Evolutionary conservation across 2,797 vertebrate genomes (phyloP).

Genomic region (Pterois miles): DNA sequence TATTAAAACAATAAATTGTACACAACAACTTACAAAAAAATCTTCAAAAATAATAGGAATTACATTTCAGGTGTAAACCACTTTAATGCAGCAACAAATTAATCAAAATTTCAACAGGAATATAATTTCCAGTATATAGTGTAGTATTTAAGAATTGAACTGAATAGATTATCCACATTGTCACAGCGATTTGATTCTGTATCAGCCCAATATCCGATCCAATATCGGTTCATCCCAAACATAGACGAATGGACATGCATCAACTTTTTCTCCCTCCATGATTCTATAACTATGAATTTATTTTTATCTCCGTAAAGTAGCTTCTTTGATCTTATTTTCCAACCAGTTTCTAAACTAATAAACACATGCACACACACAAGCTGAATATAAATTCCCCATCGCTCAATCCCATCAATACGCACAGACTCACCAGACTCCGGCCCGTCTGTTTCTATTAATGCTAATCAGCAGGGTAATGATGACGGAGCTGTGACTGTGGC

Average conservation of each 20-base stretch:
- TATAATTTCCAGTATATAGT: background rate
- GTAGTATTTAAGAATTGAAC: background rate
- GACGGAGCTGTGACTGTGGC: constrained; percentile 68
- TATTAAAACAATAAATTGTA: too few relatives aligned
- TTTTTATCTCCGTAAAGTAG: background rate
- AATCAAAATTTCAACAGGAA: background rate
- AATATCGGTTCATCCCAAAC: background rate
- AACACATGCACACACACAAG: constrained; percentile 9
- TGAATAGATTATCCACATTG: background rate
- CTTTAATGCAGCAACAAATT: background rate
- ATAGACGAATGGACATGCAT: background rate
- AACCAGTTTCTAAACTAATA: constrained; percentile 30
- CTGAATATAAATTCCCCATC: constrained; percentile 22
- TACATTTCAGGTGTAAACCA: background rate
- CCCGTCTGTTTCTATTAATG: constrained; percentile 74
- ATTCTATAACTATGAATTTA: background rate
- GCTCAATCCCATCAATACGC: constrained; percentile 40
- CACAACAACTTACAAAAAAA: background rate
- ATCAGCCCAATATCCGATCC: background rate
- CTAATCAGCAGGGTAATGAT: constrained; percentile 70
- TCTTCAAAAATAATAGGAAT: background rate
- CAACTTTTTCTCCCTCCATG: background rate
- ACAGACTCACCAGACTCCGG: constrained; percentile 36
- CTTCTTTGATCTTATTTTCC: constrained; percentile 10
- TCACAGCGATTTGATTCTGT: background rate